Percentiles rank a stretch among this genome's conserved stretches.
phyloP scores from a whole-genome alignment of 2,888 invertebrate species.

The Acleris holmiana region DNA sequence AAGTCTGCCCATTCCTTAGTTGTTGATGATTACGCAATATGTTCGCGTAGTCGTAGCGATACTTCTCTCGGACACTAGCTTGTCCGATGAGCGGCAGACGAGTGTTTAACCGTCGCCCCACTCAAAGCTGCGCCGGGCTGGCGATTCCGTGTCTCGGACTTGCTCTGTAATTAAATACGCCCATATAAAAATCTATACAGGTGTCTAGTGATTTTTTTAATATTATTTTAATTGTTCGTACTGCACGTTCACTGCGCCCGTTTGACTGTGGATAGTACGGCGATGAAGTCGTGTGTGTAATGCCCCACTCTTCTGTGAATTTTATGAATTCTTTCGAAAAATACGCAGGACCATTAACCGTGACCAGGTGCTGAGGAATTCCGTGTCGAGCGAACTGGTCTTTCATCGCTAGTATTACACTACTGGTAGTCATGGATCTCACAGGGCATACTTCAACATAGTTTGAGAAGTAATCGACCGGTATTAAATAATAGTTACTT shows the following conservation, averaged over 20 bases:
- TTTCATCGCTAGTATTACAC: conserved; percentile 35
- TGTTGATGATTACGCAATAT: not conserved
- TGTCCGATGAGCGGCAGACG: conserved; percentile 21
- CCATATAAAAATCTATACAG: conserved; percentile 33
- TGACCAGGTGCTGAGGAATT: conserved; percentile 41
- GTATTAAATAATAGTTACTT: too few species aligned
- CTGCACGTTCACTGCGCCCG: conserved; percentile 36
- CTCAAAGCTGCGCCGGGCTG: conserved; percentile 36
- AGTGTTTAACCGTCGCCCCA: conserved; percentile 39
- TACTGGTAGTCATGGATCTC: not conserved
- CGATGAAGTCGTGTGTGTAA: conserved; percentile 36
- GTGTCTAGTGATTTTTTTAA: conserved; percentile 27
- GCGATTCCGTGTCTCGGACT: conserved; percentile 26
- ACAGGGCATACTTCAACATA: conserved; percentile 38
- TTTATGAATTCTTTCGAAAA: conserved; percentile 34
- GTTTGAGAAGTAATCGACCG: conserved; percentile 42
- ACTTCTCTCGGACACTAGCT: conserved; percentile 3
- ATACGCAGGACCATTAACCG: conserved; percentile 40
- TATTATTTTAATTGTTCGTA: conserved; percentile 37
- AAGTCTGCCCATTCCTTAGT: not conserved
- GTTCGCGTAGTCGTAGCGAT: conserved; percentile 7
- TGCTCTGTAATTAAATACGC: conserved; percentile 34
- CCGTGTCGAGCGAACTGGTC: conserved; percentile 39
- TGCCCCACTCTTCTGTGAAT: conserved; percentile 34
- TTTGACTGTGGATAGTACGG: conserved; percentile 39